phyloP scores from a whole-genome alignment of 2,797 vertebrate genomes.

The Squalus acanthias region DNA sequence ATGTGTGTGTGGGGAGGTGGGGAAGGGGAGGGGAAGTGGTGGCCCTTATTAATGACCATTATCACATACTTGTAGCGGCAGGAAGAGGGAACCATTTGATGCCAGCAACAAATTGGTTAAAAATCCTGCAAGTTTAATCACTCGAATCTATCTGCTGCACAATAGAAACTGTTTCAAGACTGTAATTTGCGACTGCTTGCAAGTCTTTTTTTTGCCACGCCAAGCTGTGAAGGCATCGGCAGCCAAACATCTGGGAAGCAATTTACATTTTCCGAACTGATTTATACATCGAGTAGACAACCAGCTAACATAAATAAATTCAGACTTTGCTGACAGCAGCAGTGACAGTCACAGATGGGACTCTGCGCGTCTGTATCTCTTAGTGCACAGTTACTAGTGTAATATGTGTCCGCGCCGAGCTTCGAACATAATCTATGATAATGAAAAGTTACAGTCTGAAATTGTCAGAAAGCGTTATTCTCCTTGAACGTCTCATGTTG shows the following conservation, averaged over 20 bases:
- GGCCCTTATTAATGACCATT: not conserved
- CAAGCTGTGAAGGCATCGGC: constrained; percentile 19
- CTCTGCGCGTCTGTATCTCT: not conserved
- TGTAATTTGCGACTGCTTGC: constrained; percentile 9
- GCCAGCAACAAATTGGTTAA: constrained; percentile 27
- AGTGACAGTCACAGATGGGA: constrained; percentile 31
- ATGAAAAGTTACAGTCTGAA: constrained; percentile 37
- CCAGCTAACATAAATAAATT: constrained; percentile 21
- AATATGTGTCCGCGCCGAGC: not conserved
- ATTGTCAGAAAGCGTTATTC: constrained; percentile 34
- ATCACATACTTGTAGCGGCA: not conserved
- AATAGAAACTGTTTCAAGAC: not conserved
- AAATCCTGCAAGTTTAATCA: not conserved
- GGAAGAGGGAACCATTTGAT: not conserved
- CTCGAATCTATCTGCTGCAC: not conserved
- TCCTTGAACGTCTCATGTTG: constrained; percentile 25
- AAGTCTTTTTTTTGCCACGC: not conserved
- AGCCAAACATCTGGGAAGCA: constrained; percentile 36
- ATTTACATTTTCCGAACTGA: constrained; percentile 35
- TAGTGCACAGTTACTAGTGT: not conserved
- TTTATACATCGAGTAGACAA: constrained; percentile 29
- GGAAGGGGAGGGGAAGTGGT: not conserved
- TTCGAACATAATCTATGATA: constrained; percentile 30
- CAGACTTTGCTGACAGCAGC: not conserved
- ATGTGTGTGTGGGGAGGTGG: too few relatives aligned